Evolutionary conservation across 2,888 invertebrate genomes (phyloP), one percentile per base, ranked within the genome.

Genomic region (Drosophila imparisetae): DNA sequence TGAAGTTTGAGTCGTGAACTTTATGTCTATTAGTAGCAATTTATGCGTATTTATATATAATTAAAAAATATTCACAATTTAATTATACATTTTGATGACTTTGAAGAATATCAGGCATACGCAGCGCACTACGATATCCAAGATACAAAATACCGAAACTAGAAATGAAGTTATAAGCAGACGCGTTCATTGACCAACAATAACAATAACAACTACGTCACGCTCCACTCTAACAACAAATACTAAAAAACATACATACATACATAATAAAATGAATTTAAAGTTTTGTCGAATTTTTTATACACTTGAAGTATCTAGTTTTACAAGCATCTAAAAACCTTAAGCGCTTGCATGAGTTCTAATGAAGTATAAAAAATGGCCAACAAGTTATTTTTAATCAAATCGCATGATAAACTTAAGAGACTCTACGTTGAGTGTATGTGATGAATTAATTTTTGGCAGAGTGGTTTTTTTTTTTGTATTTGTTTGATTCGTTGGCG

Each of bases 171-270:
- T 42, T 38, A 75, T 70, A 72, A 77, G 66, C 89, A 82, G 75
- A 65, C 68, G 89, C 90, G 85, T 85, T 90, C 85, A 85, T 88
- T 85, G 90, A 90, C 85, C 85, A 83, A 76, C 60, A 66, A 69
- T 48, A 66, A 81, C 36, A 73, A 73, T 34, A 66, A 53, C 24
- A 65, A 66, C 69, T 69, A 72, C 83, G 82, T 87, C 85, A 85
- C 82, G 72, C 73, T 82, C 57, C 48, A 48, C 57, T 68, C 79
- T 34, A 52, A 24, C 36, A 67, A 52, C 29, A 50, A 72, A 65
- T 38, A 63, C 60, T 45, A 71, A 24, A 54, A 36, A 34, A 4
- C 13, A 27, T 13, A 13, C n/a, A 27, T 13, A 13, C n/a, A n/a
- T 30, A 27, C 13, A 40, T 38, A 71, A 62, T 53, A 63, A 59